A percentile compares a stretch with the other conserved stretches of the same genome.
Conservation (phyloP, 1,140 invertebrate species). For the Bombus consobrinus region DNA sequence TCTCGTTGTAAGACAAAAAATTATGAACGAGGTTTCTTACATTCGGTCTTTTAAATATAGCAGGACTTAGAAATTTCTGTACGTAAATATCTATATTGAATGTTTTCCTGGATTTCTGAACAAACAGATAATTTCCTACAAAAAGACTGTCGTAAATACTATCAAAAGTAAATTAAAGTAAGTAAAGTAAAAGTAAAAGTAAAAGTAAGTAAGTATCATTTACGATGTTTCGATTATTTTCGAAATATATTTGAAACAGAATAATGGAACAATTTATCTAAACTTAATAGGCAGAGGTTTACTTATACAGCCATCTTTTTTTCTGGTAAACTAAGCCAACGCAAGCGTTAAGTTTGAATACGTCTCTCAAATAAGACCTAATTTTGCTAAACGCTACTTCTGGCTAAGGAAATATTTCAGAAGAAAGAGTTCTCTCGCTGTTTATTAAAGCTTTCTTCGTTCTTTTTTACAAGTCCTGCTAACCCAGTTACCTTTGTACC, state of each 20-base stretch:
- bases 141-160: too few species aligned
- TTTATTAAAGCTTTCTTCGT: conserved; percentile 16
- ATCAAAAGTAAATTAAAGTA: neutral
- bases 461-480: neutral
- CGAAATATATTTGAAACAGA: too few species aligned
- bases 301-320: too few species aligned
- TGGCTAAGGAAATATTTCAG: neutral
- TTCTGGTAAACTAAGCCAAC: too few species aligned
- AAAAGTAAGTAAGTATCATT: neutral
- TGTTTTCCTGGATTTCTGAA: too few species aligned
- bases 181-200: too few species aligned
- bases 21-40: too few species aligned
- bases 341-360: neutral
- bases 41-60: too few species aligned
- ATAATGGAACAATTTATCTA: neutral
- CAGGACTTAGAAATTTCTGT: too few species aligned
- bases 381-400: neutral
- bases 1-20: neutral
- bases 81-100: too few species aligned
- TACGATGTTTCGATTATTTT: neutral
- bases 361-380: neutral
- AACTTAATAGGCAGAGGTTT: neutral
- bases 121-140: too few species aligned
- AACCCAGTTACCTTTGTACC: conserved; percentile 4
- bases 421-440: neutral